Base-by-base conservation (phyloP, 1,140 invertebrate species). In the Drosophila melanica region DNA sequence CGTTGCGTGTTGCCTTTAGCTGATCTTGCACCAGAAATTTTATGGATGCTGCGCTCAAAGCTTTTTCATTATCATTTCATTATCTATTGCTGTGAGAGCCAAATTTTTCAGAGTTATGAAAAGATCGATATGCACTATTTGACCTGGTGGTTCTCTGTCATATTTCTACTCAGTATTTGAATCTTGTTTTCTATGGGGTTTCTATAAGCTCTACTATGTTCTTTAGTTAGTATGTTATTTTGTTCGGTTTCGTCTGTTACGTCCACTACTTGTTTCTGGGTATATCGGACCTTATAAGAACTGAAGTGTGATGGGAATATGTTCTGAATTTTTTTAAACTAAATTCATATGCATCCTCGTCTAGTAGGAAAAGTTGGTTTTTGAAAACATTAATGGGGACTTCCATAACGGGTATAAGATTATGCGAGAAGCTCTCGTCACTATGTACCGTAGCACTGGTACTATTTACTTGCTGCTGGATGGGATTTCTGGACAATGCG, bases 111-210 rank as follows among this genome's bases (percentile, higher is more conserved):
- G 2, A 7, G 27, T 30, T 6, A 30, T 30, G 27, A 30, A 30
- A 6, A 30, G 7, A 30, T 30, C 27, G 7, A 30, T 30, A 30
- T 30, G 27, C 5, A 30, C 7, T 41, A 6, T 41, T n/a, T 59
- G 27, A 12, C 48, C 27, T 3, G 18, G 18, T 18, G 18, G 18
- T 18, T 18, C 2, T 2, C 18, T 18, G 18, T 18, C 18, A 18
- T 18, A 18, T 18, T 18, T 18, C 18, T 69, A 1, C 14, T 41
- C 16, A 7, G 48, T 7, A 65, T 45, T 11, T 71, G 60, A 3
- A 16, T 33, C 20, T 65, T 57, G 41, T 71, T 65, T 51, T 71
- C 68, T 11, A 18, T 35, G n/a, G 50, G 27, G 41, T 65, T 71
- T 20, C 60, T 33, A 23, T 65, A 60, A 4, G 68, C 51, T 16